Evolutionary conservation across 2,888 invertebrate species (phyloP).

Genomic region (Eueremaeus valkanovi): DNA sequence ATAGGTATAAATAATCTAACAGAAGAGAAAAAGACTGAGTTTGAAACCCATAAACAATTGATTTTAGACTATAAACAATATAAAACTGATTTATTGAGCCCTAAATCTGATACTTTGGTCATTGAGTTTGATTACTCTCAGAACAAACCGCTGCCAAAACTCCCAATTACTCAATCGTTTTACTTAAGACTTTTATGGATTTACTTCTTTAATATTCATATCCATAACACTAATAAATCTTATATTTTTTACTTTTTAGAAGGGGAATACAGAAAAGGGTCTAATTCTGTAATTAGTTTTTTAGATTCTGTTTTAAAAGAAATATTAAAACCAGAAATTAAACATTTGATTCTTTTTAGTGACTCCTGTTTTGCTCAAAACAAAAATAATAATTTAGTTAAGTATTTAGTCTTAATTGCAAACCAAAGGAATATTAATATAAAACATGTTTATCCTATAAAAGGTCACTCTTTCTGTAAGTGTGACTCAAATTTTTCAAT

Average conservation of each 20-base stretch:
- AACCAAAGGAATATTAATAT: neutral
- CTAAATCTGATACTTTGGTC: neutral
- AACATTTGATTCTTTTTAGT: neutral
- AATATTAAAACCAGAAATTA: neutral
- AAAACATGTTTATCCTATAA: neutral
- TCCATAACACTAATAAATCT: neutral
- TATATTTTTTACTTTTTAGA: neutral
- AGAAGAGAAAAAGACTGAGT: neutral
- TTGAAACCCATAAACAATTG: neutral
- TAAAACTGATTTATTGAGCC: neutral
- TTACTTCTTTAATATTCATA: neutral
- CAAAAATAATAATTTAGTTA: neutral
- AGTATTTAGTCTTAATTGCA: neutral
- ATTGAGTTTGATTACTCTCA: neutral
- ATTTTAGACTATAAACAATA: neutral
- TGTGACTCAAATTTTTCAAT: neutral
- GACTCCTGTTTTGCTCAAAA: neutral
- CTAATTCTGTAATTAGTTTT: neutral
- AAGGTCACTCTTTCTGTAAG: neutral
- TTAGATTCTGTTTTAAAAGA: neutral
- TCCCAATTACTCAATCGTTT: neutral
- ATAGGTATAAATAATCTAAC: neutral
- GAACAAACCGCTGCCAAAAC: neutral
- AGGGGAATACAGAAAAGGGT: neutral
- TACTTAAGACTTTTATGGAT: neutral